Evolutionary conservation across 92 coral and sea anemone genomes (phyloP), one percentile per base, ranked within the genome.

Genomic region (Epizoanthus scotinus): DNA sequence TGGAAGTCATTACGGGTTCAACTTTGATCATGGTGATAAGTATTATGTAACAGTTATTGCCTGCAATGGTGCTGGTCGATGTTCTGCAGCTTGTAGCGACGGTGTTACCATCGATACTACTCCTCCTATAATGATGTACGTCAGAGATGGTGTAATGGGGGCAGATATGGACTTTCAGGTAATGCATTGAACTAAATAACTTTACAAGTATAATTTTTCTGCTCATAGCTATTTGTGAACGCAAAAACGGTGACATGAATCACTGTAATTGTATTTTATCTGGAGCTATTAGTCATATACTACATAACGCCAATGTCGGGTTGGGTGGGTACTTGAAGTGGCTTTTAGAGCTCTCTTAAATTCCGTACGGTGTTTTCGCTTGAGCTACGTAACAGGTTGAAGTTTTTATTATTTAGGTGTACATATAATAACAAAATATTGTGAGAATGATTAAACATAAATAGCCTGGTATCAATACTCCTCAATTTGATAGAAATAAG

Each of bases 111-210:
- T 94, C 52, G 98, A 94, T 71, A 74, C 87, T 12, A 94, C 98
- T 5, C 98, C 98, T 18, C 98, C 98, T 64, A 84, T 72, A 1
- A 90, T 94, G 91, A 58, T 60, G 18, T 92, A 91, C 57, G 98
- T 94, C 31, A 91, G 94, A 67, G 98, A 94, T 83, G 98, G 98
- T 21, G 78, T 94, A 17, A 94, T 91, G 86, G 98, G 97, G 20
- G 92, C 98, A 34, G 98, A 94, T 22, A 94, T 94, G 81, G 97
- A 94, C 73, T 91, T 67, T 44, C 98, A 94, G 98, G 98, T 88
- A 70, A 52, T 19, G 34, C 14, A 1, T 12, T 3, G 14, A 24
- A 26, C n/a, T n/a, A n/a, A n/a, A n/a, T n/a, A n/a, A n/a, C n/a
- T n/a, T n/a, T n/a, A n/a, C 34, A 62, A 21, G 18, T 62, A 24